These are phyloP conservation scores for Procambarus virginalis DNA, from an alignment of 1,140 invertebrate genomes.

Conservation along the genomic window DNA sequence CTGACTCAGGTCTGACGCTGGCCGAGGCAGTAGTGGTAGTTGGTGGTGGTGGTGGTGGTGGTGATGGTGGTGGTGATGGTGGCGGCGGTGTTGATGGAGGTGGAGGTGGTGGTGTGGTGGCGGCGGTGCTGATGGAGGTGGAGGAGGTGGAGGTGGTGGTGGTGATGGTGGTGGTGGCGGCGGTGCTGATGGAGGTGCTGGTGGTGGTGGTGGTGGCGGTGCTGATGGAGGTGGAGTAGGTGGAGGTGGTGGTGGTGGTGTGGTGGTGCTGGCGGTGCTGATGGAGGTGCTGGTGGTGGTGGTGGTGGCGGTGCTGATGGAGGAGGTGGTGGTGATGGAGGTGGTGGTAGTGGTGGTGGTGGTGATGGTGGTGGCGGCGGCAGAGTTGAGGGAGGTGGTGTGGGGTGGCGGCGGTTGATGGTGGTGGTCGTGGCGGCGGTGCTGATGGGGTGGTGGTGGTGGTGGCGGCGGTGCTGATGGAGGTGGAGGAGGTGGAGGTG, in stretches of 20 bases:
- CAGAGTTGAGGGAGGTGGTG: too few relatives aligned
- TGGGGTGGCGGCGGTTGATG: too few relatives aligned
- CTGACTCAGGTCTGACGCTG: slow-evolving; percentile 30
- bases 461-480: too few relatives aligned
- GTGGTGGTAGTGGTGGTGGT: not conserved
- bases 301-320: too few relatives aligned
- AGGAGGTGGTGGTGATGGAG: not conserved
- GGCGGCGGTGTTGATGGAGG: slow-evolving; percentile 3
- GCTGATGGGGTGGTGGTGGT: too few relatives aligned
- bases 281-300: not conserved
- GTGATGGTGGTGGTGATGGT: slow-evolving; percentile 6
- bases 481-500: too few relatives aligned
- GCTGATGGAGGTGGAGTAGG: too few relatives aligned
- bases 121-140: not conserved
- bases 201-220: not conserved
- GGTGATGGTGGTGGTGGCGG: slow-evolving; percentile 1
- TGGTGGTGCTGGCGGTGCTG: too few relatives aligned
- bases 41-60: slow-evolving; percentile 5
- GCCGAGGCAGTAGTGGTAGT: not conserved
- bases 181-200: not conserved
- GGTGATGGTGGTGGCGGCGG: too few relatives aligned
- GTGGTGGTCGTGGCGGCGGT: too few relatives aligned
- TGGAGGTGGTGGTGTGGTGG: slow-evolving; percentile 14
- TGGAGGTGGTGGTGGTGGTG: not conserved
- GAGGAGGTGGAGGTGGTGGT: not conserved